Percentiles rank a stretch among this genome's conserved stretches.
These are phyloP conservation scores for Stenotaenia linearis DNA, from an alignment of 2,888 invertebrate species.

Conservation along the genomic window DNA sequence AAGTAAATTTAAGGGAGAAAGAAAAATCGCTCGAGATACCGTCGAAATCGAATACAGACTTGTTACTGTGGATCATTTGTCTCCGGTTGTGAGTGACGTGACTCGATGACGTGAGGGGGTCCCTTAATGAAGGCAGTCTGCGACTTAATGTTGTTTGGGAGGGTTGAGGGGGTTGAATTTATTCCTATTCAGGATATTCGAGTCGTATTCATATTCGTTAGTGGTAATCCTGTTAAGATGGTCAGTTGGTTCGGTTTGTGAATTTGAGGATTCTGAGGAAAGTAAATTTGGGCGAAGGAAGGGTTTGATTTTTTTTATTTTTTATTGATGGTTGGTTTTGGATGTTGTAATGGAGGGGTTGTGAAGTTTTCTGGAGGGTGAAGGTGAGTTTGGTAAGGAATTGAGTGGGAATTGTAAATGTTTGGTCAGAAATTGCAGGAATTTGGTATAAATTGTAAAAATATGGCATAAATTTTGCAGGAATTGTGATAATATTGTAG, in stretches of 20 bases:
- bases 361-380: no score
- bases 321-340: no score
- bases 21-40: not conserved
- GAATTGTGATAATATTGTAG: no score
- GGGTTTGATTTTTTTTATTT: not conserved
- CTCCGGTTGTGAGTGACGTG: not conserved
- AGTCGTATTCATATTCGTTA: not conserved
- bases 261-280: no score
- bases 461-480: no score
- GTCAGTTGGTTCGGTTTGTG: not conserved
- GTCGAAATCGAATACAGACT: not conserved
- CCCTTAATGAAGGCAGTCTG: constrained; percentile 19
- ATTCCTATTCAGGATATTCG: constrained; percentile 9
- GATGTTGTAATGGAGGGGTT: no score
- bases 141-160: not conserved
- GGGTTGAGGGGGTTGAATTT: not conserved
- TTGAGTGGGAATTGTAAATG: no score
- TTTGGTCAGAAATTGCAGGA: no score
- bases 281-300: no score
- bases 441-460: no score
- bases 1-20: not conserved
- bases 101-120: constrained; percentile 20
- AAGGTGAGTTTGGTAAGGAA: no score
- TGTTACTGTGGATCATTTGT: not conserved
- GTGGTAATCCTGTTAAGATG: no score